A percentile compares a stretch with the other conserved stretches of the same genome.
These are phyloP conservation scores for Ceratina japonica DNA, from an alignment of 1,140 invertebrate genomes.

Conservation along the genomic window DNA sequence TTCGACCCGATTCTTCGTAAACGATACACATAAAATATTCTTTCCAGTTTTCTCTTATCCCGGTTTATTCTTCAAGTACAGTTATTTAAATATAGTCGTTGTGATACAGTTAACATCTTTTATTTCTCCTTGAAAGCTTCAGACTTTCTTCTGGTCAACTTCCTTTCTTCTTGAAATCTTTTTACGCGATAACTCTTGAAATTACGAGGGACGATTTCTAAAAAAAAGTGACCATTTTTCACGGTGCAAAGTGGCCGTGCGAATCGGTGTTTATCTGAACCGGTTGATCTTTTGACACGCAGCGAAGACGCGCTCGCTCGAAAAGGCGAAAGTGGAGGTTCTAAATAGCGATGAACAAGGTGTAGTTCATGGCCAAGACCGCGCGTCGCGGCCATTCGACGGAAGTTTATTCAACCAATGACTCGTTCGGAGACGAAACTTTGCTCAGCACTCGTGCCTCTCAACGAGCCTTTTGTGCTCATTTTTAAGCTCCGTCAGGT, in stretches of 20 bases:
- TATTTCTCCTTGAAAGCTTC: background rate
- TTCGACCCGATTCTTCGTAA: too few species aligned
- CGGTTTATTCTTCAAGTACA: too few species aligned
- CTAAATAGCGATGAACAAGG: constrained; percentile 39
- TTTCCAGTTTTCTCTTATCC: too few species aligned
- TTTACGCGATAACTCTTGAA: background rate
- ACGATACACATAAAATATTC: too few species aligned
- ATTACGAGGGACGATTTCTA: background rate
- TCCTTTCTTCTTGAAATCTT: background rate
- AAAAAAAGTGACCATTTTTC: background rate
- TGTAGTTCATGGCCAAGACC: constrained; percentile 38
- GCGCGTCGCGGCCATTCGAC: background rate
- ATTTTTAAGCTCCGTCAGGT: too few species aligned
- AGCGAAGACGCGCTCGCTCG: constrained; percentile 13
- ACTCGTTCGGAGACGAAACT: background rate
- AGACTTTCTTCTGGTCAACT: background rate
- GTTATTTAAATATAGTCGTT: background rate
- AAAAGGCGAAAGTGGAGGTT: constrained; percentile 40
- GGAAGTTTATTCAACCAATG: constrained; percentile 27
- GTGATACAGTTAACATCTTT: background rate
- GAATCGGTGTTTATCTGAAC: constrained; percentile 14
- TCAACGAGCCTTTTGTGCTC: too few species aligned
- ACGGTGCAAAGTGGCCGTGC: background rate
- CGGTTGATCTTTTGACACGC: constrained; percentile 28
- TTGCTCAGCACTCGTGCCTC: background rate